Conservation (phyloP, 2,888 invertebrate species). For the Apocheima hispidaria region DNA sequence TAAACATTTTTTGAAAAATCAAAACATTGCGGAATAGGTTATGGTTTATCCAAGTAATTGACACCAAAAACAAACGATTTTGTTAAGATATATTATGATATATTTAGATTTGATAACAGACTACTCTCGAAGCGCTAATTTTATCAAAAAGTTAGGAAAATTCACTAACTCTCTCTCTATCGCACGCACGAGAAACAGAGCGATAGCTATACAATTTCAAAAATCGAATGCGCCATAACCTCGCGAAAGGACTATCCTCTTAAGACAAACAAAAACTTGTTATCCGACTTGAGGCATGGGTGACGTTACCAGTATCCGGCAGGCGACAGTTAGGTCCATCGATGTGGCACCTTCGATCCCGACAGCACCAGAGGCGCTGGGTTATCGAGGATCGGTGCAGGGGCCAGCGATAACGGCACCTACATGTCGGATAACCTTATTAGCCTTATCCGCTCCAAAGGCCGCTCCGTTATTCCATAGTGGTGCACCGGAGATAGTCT, state of each 20-base stretch:
- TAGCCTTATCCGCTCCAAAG: conserved; percentile 44
- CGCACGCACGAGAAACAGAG: too few species aligned
- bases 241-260: conserved; percentile 17
- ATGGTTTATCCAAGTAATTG: too few species aligned
- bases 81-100: too few species aligned
- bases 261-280: conserved; percentile 16
- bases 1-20: too few species aligned
- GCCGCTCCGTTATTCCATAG: conserved; percentile 40
- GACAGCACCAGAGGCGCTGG: conserved; percentile 18
- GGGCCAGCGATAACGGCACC: conserved; percentile 32
- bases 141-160: too few species aligned
- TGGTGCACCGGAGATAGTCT: conserved; percentile 25
- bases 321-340: conserved; percentile 13
- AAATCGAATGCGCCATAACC: too few species aligned
- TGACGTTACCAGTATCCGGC: conserved; percentile 25
- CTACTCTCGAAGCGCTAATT: too few species aligned
- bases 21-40: too few species aligned
- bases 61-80: too few species aligned
- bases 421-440: conserved; percentile 42
- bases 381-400: conserved; percentile 29
- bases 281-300: not conserved
- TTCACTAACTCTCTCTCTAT: too few species aligned
- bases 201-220: too few species aligned
- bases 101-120: too few species aligned
- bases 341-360: conserved; percentile 4